Percentiles rank a stretch among this genome's conserved stretches.
phyloP scores from a whole-genome alignment of 2,797 vertebrate species.

The Falco novaeseelandiae region DNA sequence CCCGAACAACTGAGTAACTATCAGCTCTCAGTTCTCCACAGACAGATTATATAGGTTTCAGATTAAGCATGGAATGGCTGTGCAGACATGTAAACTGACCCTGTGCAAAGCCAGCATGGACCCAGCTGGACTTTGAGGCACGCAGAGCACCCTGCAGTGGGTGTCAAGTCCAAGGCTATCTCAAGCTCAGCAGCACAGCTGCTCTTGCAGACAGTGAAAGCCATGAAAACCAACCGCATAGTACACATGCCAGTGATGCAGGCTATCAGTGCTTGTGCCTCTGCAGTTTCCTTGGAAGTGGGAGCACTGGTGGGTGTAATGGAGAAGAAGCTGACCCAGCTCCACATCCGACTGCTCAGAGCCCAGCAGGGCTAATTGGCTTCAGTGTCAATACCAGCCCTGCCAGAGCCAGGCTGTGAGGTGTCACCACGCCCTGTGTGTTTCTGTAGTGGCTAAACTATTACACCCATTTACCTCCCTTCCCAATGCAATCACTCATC shows the following conservation, averaged over 20 bases:
- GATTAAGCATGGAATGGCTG: not conserved
- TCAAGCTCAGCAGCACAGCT: not conserved
- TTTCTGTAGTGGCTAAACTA: not conserved
- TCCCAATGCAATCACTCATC: not conserved
- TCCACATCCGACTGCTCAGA: not conserved
- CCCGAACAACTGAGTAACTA: not conserved
- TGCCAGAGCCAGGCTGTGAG: not conserved
- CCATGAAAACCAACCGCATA: not conserved
- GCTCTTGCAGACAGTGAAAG: not conserved
- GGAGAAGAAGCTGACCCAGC: not conserved
- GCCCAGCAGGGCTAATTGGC: not conserved
- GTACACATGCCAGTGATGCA: fast-evolving
- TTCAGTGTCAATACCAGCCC: not conserved
- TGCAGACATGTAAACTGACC: fast-evolving
- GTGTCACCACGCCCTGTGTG: fast-evolving
- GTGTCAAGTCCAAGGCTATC: not conserved
- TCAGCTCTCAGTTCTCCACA: not conserved
- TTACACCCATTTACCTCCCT: not conserved
- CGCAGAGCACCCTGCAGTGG: not conserved
- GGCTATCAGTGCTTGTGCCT: not conserved
- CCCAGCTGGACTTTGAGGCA: not conserved
- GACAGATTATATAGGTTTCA: not conserved
- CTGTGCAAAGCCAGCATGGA: not conserved
- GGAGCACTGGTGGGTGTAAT: not conserved
- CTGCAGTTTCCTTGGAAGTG: not conserved